Evolutionary conservation across 2,113 vertebrate species (phyloP).

Genomic region (Carassius auratus): DNA sequence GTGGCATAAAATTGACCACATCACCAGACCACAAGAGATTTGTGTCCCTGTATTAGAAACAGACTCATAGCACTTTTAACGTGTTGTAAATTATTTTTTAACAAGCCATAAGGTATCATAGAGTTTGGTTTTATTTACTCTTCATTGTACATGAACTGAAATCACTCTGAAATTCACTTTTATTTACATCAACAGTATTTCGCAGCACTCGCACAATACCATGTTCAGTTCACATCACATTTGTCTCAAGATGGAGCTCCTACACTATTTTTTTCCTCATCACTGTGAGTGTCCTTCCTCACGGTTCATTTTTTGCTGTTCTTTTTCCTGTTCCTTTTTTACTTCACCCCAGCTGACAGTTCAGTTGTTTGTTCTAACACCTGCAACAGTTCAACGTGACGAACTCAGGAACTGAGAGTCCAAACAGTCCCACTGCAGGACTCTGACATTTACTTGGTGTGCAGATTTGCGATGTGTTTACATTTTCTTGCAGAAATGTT

Average conservation of each 20-base stretch:
- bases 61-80: constrained; percentile 18
- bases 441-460: constrained; percentile 30
- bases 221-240: background rate
- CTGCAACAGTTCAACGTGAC: background rate
- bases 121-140: background rate
- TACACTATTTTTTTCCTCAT: background rate
- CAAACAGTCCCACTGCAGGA: constrained; percentile 27
- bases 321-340: background rate
- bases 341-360: background rate
- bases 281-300: background rate
- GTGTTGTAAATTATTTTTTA: constrained; percentile 33
- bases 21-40: background rate
- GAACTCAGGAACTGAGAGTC: constrained; percentile 14
- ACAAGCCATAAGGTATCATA: constrained; percentile 32
- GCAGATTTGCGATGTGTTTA: constrained; percentile 14
- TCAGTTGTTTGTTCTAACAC: constrained; percentile 2
- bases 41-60: background rate
- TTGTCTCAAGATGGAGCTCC: background rate
- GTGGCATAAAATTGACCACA: background rate
- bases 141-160: too few species aligned
- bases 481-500: constrained; percentile 20
- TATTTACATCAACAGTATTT: constrained; percentile 7
- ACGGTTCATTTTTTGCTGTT: constrained; percentile 1
- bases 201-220: background rate
- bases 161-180: background rate